Evolutionary conservation across 1,140 invertebrate genomes (phyloP).

Genomic region (Portunus trituberculatus): DNA sequence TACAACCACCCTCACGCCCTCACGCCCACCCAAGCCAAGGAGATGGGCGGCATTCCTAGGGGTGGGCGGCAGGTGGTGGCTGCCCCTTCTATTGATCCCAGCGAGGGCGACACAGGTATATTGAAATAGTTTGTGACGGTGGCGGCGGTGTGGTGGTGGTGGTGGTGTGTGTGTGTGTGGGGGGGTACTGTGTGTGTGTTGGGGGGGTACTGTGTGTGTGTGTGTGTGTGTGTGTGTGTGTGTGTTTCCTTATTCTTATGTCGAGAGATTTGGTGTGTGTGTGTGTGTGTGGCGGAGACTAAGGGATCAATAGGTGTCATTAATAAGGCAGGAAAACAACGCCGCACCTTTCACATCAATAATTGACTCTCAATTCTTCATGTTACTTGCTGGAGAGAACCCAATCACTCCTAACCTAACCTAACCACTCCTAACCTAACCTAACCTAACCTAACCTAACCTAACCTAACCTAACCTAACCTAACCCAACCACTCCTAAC

Average conservation of each 20-base stretch:
- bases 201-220: neutral
- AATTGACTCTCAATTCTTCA: no score
- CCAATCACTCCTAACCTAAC: no score
- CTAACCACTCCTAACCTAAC: no score
- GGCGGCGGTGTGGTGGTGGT: neutral
- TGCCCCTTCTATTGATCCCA: no score
- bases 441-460: no score
- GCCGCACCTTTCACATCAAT: no score
- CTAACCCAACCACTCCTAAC: no score
- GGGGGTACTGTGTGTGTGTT: neutral
- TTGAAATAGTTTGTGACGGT: slow-evolving; percentile 35
- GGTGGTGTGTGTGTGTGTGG: neutral
- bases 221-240: neutral
- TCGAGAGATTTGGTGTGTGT: neutral
- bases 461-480: no score
- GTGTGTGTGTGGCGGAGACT: no score
- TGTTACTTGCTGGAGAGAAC: no score
- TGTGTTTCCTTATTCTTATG: neutral
- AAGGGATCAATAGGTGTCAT: no score
- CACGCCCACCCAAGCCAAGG: neutral
- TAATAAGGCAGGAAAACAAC: no score
- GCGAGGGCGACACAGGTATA: neutral
- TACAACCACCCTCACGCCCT: neutral
- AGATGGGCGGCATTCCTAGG: neutral
- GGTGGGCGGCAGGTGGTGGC: neutral